Conservation (phyloP, 2,113 vertebrate genomes). For the Tylochromis polylepis region DNA sequence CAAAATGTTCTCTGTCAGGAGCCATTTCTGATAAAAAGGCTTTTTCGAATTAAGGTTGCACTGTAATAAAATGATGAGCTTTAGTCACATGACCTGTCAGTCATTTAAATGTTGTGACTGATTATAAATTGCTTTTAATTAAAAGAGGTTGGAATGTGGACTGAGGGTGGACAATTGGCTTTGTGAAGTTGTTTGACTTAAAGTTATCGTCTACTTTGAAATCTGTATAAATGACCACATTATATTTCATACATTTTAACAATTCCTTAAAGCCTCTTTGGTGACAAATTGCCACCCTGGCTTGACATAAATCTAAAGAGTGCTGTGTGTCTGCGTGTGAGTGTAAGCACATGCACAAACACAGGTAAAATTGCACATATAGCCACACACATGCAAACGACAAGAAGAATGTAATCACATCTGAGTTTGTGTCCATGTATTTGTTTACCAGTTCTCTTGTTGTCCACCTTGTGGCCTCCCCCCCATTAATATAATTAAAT, state of each 20-base stretch:
- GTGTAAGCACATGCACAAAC: not conserved
- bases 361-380: not conserved
- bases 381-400: not conserved
- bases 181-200: not conserved
- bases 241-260: not conserved
- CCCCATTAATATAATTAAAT: constrained; percentile 76
- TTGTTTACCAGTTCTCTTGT: constrained; percentile 14
- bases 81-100: not conserved
- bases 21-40: not conserved
- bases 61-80: not conserved
- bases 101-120: not conserved
- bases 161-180: not conserved
- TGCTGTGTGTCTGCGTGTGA: not conserved
- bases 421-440: constrained; percentile 9
- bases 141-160: not conserved
- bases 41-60: not conserved
- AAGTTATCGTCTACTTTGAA: not conserved
- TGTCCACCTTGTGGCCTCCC: constrained; percentile 56
- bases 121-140: not conserved
- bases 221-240: fast-evolving
- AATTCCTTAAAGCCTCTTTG: not conserved
- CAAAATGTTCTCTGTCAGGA: not conserved
- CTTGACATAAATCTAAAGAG: not conserved
- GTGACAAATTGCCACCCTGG: not conserved
- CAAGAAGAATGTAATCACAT: constrained; percentile 25